These are phyloP conservation scores for Ceratoteleas bidentatus DNA, from an alignment of 1,140 invertebrate species.

Conservation along the genomic window DNA sequence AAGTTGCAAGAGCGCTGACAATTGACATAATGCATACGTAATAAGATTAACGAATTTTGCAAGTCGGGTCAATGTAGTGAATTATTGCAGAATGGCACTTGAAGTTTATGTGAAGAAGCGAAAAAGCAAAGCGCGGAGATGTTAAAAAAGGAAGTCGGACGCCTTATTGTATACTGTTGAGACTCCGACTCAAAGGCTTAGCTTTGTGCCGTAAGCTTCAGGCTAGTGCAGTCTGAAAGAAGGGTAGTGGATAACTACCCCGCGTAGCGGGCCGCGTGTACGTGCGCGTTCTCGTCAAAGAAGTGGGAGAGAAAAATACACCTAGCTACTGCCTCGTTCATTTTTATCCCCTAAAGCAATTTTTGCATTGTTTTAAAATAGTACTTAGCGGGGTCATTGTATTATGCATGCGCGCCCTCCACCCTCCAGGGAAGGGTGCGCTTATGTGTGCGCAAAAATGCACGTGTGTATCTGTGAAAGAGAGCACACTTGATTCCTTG, in stretches of 20 bases:
- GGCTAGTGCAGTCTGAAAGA: slow-evolving; percentile 72
- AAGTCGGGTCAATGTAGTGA: slow-evolving; percentile 54
- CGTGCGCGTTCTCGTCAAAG: slow-evolving; percentile 71
- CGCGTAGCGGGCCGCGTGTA: slow-evolving; percentile 67
- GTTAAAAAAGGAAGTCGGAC: slow-evolving; percentile 78
- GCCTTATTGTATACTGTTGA: slow-evolving; percentile 80
- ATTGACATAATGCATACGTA: slow-evolving; percentile 54
- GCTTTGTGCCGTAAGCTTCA: slow-evolving; percentile 78
- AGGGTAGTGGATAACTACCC: slow-evolving; percentile 75
- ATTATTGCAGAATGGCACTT: slow-evolving; percentile 58
- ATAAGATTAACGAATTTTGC: slow-evolving; percentile 58
- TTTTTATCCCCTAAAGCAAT: slow-evolving; percentile 83
- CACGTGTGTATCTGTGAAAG: slow-evolving; percentile 73
- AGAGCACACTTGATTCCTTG: slow-evolving; percentile 82
- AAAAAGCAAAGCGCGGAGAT: slow-evolving; percentile 60
- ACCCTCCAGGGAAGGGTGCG: slow-evolving; percentile 66
- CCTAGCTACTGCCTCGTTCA: slow-evolving; percentile 81
- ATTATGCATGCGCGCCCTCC: slow-evolving; percentile 81
- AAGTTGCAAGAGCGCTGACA: slow-evolving; percentile 26
- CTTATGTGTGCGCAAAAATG: slow-evolving; percentile 60
- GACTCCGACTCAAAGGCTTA: slow-evolving; percentile 81
- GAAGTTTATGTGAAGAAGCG: slow-evolving; percentile 57
- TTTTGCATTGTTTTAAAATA: slow-evolving; percentile 83
- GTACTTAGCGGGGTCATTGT: slow-evolving; percentile 83
- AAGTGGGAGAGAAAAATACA: slow-evolving; percentile 80